A percentile compares a stretch with the other conserved stretches of the same genome.
Conservation (phyloP, 2,888 invertebrate genomes). For the Liopterus haemorrhoidalis region DNA sequence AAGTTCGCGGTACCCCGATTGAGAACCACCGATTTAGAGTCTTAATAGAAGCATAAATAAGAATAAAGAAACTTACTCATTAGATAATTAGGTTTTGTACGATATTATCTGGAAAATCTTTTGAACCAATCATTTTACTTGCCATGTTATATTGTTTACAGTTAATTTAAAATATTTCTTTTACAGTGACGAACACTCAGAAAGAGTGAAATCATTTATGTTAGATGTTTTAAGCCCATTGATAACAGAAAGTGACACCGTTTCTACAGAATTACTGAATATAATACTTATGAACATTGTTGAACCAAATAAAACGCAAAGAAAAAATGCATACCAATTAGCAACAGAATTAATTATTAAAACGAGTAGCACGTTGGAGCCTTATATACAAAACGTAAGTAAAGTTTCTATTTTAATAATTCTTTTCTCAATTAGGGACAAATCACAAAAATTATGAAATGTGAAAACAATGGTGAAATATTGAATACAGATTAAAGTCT, state of each 20-base stretch:
- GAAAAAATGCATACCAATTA: constrained; percentile 81
- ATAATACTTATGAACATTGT: constrained; percentile 90
- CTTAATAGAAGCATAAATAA: too few species aligned
- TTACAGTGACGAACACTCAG: constrained; percentile 86
- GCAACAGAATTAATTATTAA: constrained; percentile 89
- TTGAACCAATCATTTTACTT: too few species aligned
- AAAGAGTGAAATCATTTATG: constrained; percentile 95
- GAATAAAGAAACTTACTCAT: too few species aligned
- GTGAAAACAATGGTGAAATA: too few species aligned
- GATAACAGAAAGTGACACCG: constrained; percentile 91
- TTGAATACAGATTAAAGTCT: background rate
- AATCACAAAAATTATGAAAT: too few species aligned
- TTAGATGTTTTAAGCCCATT: constrained; percentile 90
- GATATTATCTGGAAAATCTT: too few species aligned
- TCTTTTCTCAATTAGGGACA: background rate
- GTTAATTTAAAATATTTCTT: too few species aligned
- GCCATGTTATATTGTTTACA: too few species aligned
- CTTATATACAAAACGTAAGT: constrained; percentile 87
- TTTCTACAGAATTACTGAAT: constrained; percentile 89
- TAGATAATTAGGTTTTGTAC: too few species aligned
- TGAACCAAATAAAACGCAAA: constrained; percentile 85
- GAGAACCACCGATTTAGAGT: too few species aligned
- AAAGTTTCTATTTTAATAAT: background rate
- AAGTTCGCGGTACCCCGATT: too few species aligned
- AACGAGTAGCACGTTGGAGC: constrained; percentile 87